Evolutionary conservation across 2,888 invertebrate genomes (phyloP), one percentile per base, ranked within the genome.

Genomic region (Rotaria socialis): DNA sequence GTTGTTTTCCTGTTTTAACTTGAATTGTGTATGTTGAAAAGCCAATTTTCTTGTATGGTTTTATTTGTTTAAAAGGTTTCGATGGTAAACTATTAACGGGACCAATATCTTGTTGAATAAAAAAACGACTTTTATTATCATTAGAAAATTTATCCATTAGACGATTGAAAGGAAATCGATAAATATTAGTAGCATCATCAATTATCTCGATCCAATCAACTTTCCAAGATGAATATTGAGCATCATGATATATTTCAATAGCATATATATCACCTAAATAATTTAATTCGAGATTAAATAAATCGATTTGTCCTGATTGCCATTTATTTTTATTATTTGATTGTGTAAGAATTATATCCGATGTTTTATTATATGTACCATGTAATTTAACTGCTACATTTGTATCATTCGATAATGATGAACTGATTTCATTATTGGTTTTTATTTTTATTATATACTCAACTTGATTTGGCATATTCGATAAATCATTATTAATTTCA

Each of bases 281-380:
- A 35, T 35, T 67, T 35, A 67, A 67, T 67, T 67, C 35, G 7
- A 67, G 35, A 67, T 16, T 67, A 67, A 67, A 67, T 67, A 67
- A 27, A 67, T 67, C 67, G 19, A 67, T 67, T 67, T 67, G 35
- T 35, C 67, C 67, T 67, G 67, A 67, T 41, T 67, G 67, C 67
- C 67, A 67, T 67, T 67, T 67, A 19, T 0, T 16, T 41, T 67
- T 67, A 35, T 67, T 35, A 67, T 2, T 67, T 19, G 67, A 67
- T 35, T 67, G 19, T 35, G 7, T 35, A 41, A 67, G 67, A 16
- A 5, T 35, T 35, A 67, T 67, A 35, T 67, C 67, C 16, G 67
- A 35, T 19, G 67, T 35, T 67, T 35, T 67, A 7, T 35, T 41
- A 67, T 67, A 35, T 67, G 67, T 35, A 67, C 67, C 67, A 67